Evolutionary conservation across 2,797 vertebrate species (phyloP), one percentile per base, ranked within the genome.

Genomic region (Agapornis canus): DNA sequence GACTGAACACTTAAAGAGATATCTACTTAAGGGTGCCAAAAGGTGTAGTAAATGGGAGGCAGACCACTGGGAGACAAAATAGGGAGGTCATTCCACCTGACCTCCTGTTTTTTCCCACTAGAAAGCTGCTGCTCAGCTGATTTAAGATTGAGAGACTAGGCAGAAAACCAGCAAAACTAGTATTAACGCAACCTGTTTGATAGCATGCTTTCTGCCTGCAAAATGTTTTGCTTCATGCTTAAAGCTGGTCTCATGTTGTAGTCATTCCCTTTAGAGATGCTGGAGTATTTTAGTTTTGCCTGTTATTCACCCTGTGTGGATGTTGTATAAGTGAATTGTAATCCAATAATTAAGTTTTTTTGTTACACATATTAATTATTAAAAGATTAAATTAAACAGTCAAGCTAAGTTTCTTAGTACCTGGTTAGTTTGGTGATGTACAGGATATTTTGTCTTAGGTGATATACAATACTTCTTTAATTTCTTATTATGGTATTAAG

Each of bases 1-100:
- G 98, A 97, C 98, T 97, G 97, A 98, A 98, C 96, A 90, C 96
- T 97, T 98, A 98, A 98, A 98, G 97, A 98, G 97, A 97, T 98
- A 98, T 98, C 98, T 98, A 97, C 98, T 98, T 98, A 98, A 98
- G 97, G 97, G 98, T 98, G 98, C 98, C 98, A 98, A 97, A 98
- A 98, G 97, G 98, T 97, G 97, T 97, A 94, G 98, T 93, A 98
- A 98, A 97, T 97, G 97, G 97, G 97, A 98, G 97, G 83, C 61
- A 96, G 97, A 98, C 98, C 83, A 92, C 51, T 43, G 90, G 88
- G 90, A 96, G 86, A 93, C 64, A 59, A 83, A 98, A 97, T 72
- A 93, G 91, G 70, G 72, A 97, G 98, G 98, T 98, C 98, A 98
- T 98, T 98, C 98, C 96, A 96, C 97, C 97, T 97, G 98, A 98